A percentile compares a stretch with the other conserved stretches of the same genome.
Conservation (phyloP, 1,140 invertebrate genomes). For the Thrips palmi region DNA sequence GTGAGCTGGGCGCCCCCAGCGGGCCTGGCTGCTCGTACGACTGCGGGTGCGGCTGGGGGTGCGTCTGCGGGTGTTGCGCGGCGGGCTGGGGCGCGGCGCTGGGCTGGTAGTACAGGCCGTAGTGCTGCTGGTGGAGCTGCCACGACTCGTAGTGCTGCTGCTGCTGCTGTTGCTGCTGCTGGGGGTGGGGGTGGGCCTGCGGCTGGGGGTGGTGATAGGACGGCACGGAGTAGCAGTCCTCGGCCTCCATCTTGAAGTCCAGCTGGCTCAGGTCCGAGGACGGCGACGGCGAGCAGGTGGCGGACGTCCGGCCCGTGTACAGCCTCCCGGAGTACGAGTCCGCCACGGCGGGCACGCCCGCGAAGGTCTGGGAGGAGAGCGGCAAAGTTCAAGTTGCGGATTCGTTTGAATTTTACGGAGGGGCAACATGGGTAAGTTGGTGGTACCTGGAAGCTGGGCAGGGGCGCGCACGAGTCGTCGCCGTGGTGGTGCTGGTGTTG, state of each 20-base stretch:
- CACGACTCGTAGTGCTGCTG: conserved; percentile 28
- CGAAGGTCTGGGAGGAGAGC: conserved; percentile 7
- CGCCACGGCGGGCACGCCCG: conserved; percentile 4
- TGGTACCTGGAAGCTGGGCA: conserved; percentile 22
- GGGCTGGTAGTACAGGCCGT: too few species aligned
- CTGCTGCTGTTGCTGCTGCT: conserved; percentile 12
- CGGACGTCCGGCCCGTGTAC: neutral
- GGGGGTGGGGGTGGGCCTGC: conserved; percentile 8
- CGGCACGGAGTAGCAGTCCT: conserved; percentile 42
- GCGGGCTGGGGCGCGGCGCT: too few species aligned
- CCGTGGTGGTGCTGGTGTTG: conserved; percentile 50
- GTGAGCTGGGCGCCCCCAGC: too few species aligned
- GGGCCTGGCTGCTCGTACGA: conserved; percentile 2
- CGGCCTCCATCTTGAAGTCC: conserved; percentile 22
- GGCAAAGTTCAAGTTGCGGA: neutral
- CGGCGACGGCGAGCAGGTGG: neutral
- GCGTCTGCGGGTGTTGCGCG: too few species aligned
- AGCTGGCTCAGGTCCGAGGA: conserved; percentile 13
- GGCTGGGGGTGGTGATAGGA: conserved; percentile 13
- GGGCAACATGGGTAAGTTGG: conserved; percentile 12
- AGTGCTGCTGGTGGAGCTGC: conserved; percentile 29
- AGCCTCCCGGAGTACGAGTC: neutral
- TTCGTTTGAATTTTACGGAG: conserved; percentile 1
- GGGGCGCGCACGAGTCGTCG: conserved; percentile 10
- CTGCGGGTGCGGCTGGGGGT: conserved; percentile 7